phyloP scores from a whole-genome alignment of 2,888 invertebrate species.

The Synergus itoensis region DNA sequence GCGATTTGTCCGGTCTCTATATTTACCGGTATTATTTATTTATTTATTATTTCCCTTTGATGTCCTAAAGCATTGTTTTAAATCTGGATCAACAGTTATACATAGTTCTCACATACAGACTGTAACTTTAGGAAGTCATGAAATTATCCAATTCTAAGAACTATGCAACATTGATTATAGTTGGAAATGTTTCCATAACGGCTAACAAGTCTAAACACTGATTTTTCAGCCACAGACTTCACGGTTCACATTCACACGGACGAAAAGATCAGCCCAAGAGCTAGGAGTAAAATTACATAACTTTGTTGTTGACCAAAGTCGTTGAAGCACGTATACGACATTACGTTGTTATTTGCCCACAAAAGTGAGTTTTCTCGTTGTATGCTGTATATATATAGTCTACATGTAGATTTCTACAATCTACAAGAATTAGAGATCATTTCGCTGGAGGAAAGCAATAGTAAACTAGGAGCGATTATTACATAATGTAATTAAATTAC shows the following conservation, averaged over 20 bases:
- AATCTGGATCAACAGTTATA: background rate
- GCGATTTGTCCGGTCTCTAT: no score
- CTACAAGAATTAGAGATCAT: background rate
- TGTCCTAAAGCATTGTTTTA: no score
- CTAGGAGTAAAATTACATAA: background rate
- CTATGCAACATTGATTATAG: background rate
- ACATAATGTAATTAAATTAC: slow-evolving; percentile 31
- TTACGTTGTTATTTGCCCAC: slow-evolving; percentile 3
- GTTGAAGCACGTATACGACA: background rate
- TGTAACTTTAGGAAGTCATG: background rate
- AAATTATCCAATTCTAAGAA: background rate
- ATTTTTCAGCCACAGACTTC: background rate
- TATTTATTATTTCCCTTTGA: no score
- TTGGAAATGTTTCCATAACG: background rate
- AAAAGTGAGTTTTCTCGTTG: slow-evolving; percentile 7
- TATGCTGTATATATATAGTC: background rate
- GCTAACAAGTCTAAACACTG: background rate
- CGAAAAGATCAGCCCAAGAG: background rate
- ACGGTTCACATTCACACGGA: background rate
- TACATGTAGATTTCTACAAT: background rate
- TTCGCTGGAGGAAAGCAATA: background rate
- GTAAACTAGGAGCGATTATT: slow-evolving; percentile 12
- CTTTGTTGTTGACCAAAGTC: background rate
- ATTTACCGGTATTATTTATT: no score
- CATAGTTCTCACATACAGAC: background rate